Base-by-base conservation (phyloP, 2,888 invertebrate species). In the Magallana nippona region DNA sequence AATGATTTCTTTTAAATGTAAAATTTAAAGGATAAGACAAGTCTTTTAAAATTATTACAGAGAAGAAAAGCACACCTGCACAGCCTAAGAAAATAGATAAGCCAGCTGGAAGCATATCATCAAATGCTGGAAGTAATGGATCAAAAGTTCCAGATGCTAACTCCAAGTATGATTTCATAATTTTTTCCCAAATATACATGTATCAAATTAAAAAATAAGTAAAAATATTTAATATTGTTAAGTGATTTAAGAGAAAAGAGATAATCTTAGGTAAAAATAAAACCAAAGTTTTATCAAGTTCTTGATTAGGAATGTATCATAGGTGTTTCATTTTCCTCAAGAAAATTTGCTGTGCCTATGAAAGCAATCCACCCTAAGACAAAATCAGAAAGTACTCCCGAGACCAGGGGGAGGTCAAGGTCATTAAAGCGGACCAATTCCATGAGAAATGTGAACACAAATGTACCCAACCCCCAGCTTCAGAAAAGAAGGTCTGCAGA, bases 371-470 rank as follows among this genome's bases (percentile, higher is more conserved):
- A 17, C 22, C 22, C 77, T 22, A n/a, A 22, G 27, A 19, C 17
- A 13, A 55, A 55, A 55, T 71, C 71, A 15, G 22, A 71, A n/a
- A 78, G 32, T 62, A 78, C 82, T 44, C 44, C 82, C 78, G 78
- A 22, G 22, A 82, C 77, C 5, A 82, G 71, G 32, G 71, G 71
- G 32, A 71, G 60, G 2, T 78, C 78, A 78, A 15, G 58, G n/a
- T 60, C 78, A 82, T 19, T 78, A 19, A 82, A 60, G 44, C 82
- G 82, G 11, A 44, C 78, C 13, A 56, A 78, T 78, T 82, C 82
- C 5, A 78, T 78, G 55, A 56, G 56, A 78, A 19, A 19, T 15
- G 55, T 78, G 27, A 78, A 55, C 17, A 44, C 44, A 44, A 44
- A 44, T 44, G 5, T 44, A 8, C 55, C 71, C 71, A 71, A 10